Evolutionary conservation across 2,888 invertebrate genomes (phyloP).

Genomic region (Clusia tigrina): DNA sequence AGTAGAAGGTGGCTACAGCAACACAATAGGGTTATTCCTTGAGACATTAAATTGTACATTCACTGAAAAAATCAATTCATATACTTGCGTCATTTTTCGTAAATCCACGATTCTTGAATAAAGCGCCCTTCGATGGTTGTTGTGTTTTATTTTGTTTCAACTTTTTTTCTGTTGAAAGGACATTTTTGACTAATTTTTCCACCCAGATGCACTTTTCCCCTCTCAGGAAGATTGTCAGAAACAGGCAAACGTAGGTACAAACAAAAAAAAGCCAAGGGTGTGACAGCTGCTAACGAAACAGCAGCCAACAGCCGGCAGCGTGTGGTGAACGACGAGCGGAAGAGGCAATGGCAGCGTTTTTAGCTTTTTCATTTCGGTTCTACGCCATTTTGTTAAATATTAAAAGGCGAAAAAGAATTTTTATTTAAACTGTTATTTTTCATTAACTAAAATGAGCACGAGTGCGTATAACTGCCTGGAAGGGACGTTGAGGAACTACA

Average conservation of each 20-base stretch:
- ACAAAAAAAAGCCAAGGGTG: neutral
- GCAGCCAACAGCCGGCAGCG: constrained; percentile 27
- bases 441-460: neutral
- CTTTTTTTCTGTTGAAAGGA: constrained; percentile 41
- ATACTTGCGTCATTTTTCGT: no score
- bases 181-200: constrained; percentile 55
- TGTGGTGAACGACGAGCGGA: constrained; percentile 15
- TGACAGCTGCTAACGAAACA: constrained; percentile 13
- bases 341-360: constrained; percentile 29
- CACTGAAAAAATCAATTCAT: no score
- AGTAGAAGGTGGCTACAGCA: no score
- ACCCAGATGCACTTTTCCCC: constrained; percentile 48
- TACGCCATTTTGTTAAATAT: constrained; percentile 17
- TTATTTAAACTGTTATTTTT: neutral
- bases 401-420: constrained; percentile 8
- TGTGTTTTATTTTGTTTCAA: constrained; percentile 18
- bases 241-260: constrained; percentile 37
- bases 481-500: no score
- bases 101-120: no score
- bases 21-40: no score
- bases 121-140: no score
- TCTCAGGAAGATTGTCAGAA: constrained; percentile 41
- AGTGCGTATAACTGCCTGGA: neutral
- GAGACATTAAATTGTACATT: no score
- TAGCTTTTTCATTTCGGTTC: no score